Evolutionary conservation across 2,113 vertebrate species (phyloP), one percentile per base, ranked within the genome.

Genomic region (Acanthochromis polyacanthus): DNA sequence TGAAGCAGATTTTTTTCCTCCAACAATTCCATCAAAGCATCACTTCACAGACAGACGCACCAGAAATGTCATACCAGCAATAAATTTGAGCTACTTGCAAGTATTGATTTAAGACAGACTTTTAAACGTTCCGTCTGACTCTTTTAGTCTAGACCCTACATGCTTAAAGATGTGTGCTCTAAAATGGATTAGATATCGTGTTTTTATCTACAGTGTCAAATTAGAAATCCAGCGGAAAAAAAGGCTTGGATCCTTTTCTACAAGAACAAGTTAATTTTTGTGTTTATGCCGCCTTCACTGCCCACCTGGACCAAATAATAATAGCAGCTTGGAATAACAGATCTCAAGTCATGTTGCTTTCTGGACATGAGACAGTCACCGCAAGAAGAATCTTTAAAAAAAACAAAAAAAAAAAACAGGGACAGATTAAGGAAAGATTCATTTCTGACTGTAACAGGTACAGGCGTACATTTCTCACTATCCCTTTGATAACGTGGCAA

Each of bases 401-500:
- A 20, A 4, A 0, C 48, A 50, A 28, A 19, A 38, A 65, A 78
- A 57, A 77, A 30, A 3, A 36, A 3, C 3, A 6, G 32, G 7
- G 7, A 51, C 36, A 22, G n/a, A 38, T 19, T 16, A 30, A 59
- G 64, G 32, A 82, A 46, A 45, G 56, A 50, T 22, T 48, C 9
- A 62, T 45, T 62, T 56, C 14, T 45, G 56, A 25, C 48, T 73
- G 40, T 43, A 43, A 43, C 10, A 43, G 10, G 40, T 43, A 43
- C 40, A 52, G 5, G 32, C 7, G 32, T 36, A 36, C 30, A 52
- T 30, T 52, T 61, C 28, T 30, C 30, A 73, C 55, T 14, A 60
- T 91, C 87, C 89, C 86, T 89, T 88, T 89, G 82, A 85, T 88
- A 30, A 72, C 25, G n/a, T 28, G 82, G 66, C 25, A 20, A 9